Evolutionary conservation across 2,113 vertebrate genomes (phyloP).

Genomic region (zebrafish (Danio rerio)): DNA sequence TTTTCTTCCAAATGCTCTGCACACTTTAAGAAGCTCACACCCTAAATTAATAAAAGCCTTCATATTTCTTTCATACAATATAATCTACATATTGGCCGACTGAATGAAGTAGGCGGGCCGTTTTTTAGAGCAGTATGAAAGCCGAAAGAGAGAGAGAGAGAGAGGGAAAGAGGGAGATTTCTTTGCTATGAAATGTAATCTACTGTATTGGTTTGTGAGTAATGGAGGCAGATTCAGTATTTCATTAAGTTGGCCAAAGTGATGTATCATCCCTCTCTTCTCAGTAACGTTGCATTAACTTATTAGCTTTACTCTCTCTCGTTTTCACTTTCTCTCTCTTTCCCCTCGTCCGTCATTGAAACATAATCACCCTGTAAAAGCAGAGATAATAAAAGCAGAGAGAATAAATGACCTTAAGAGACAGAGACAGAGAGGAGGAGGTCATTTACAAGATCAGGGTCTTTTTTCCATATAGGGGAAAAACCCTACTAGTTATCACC

Average conservation of each 20-base stretch:
- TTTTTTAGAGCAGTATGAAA: conserved; percentile 29
- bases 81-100: conserved; percentile 31
- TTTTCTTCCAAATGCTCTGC: neutral
- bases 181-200: conserved; percentile 48
- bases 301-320: conserved; percentile 53
- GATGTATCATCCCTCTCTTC: conserved; percentile 52
- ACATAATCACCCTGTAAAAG: conserved; percentile 51
- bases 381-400: conserved; percentile 40
- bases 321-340: conserved; percentile 33
- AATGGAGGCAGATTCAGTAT: conserved; percentile 53
- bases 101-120: conserved; percentile 38
- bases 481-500: too few species aligned
- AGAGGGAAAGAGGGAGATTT: conserved; percentile 34
- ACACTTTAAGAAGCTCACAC: neutral
- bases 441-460: conserved; percentile 15
- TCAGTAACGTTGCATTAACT: conserved; percentile 53
- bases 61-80: conserved; percentile 26
- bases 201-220: conserved; percentile 51
- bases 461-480: neutral
- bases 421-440: conserved; percentile 12
- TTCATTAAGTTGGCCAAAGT: conserved; percentile 43
- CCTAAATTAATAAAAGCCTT: conserved; percentile 24
- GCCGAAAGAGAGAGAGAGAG: conserved; percentile 25
- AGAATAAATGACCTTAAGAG: conserved; percentile 48
- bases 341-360: conserved; percentile 40